Conservation (phyloP, 1,140 invertebrate species). For the Dendrolimus punctatus region DNA sequence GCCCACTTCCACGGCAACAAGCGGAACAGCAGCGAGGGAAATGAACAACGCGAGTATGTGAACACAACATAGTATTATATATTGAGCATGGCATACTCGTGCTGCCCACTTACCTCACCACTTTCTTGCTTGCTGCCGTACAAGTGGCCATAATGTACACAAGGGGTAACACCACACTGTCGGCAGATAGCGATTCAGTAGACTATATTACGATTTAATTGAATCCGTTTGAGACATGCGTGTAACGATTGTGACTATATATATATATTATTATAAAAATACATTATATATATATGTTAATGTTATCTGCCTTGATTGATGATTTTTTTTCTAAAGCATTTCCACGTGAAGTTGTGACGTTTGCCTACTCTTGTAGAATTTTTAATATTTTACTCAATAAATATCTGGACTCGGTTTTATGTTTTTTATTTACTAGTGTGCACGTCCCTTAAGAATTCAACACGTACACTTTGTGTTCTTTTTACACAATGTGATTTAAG, state of each 20-base stretch:
- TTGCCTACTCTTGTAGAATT: conserved; percentile 70
- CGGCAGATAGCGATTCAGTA: conserved; percentile 22
- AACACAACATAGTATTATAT: no score
- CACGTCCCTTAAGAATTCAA: background rate
- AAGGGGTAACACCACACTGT: conserved; percentile 11
- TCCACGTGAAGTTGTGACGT: conserved; percentile 66
- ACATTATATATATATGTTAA: conserved; percentile 19
- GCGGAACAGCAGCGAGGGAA: no score
- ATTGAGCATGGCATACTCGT: no score
- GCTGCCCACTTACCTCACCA: conserved; percentile 10
- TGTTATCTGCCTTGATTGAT: conserved; percentile 51
- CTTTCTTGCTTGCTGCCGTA: conserved; percentile 13
- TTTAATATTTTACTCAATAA: conserved; percentile 70
- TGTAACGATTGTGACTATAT: conserved; percentile 31
- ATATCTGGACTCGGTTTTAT: conserved; percentile 55
- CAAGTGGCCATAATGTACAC: no score
- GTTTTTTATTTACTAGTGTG: conserved; percentile 27
- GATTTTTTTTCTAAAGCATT: conserved; percentile 53
- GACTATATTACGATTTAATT: conserved; percentile 19
- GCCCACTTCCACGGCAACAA: no score
- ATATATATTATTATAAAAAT: no score
- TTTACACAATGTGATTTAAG: no score
- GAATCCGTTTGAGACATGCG: conserved; percentile 33
- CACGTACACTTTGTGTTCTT: background rate
- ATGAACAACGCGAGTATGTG: no score